Evolutionary conservation across 2,113 vertebrate species (phyloP).

Genomic region (Burhinus bistriatus): DNA sequence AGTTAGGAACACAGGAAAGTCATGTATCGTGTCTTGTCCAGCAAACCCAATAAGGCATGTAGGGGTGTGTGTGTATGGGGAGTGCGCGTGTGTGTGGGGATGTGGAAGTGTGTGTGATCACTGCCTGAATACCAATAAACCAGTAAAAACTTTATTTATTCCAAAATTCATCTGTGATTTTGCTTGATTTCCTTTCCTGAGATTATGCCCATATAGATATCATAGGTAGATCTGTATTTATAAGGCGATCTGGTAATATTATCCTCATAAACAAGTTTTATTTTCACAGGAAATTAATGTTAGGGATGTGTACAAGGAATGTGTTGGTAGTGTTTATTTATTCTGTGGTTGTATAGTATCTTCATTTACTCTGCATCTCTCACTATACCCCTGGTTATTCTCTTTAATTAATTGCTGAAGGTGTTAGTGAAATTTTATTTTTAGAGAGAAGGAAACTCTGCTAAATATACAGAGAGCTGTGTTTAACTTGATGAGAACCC

Average conservation of each 20-base stretch:
- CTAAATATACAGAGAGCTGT: neutral
- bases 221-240: neutral
- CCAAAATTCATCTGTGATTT: neutral
- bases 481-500: neutral
- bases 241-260: neutral
- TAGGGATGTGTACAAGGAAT: neutral
- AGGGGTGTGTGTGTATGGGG: rapidly evolving
- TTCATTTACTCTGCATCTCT: neutral
- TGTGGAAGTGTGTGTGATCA: neutral
- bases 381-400: neutral
- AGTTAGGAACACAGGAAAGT: neutral
- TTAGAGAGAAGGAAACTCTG: neutral
- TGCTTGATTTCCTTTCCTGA: neutral
- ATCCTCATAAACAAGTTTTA: neutral
- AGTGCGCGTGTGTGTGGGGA: no score
- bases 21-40: neutral
- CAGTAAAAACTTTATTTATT: neutral
- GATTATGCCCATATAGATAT: neutral
- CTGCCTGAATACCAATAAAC: neutral
- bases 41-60: rapidly evolving
- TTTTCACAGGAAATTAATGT: neutral
- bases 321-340: neutral
- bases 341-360: neutral
- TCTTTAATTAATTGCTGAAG: neutral
- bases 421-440: neutral